Percentiles rank a stretch among this genome's conserved stretches.
These are phyloP conservation scores for Dorcus hopei DNA, from an alignment of 2,888 invertebrate genomes.

Conservation along the genomic window DNA sequence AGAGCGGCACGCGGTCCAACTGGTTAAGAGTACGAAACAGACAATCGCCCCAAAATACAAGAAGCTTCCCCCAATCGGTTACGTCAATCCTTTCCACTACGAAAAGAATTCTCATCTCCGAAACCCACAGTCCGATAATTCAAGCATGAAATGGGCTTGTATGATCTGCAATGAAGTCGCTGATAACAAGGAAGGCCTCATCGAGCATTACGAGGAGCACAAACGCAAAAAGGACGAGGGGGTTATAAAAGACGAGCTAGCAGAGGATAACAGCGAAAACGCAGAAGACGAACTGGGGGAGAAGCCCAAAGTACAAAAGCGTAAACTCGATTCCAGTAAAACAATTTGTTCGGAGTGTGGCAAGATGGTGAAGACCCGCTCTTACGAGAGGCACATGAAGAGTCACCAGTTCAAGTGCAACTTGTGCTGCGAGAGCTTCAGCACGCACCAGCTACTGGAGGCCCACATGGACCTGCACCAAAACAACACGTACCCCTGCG, in stretches of 20 bases:
- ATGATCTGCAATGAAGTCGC: conserved; percentile 26
- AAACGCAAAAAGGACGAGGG: conserved; percentile 20
- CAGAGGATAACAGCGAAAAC: too few relatives aligned
- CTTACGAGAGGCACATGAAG: not conserved
- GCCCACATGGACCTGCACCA: conserved; percentile 29
- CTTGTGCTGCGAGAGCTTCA: conserved; percentile 51
- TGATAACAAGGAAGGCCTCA: conserved; percentile 22
- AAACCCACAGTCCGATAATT: conserved; percentile 5
- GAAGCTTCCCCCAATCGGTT: conserved; percentile 10
- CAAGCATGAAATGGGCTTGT: conserved; percentile 24
- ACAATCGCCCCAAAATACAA: too few relatives aligned
- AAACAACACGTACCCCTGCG: conserved; percentile 34
- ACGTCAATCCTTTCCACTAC: conserved; percentile 25
- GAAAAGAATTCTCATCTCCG: conserved; percentile 7
- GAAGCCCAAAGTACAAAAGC: not conserved
- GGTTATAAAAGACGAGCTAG: too few relatives aligned
- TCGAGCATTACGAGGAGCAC: conserved; percentile 28
- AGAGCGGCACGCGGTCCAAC: too few relatives aligned
- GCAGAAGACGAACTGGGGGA: too few relatives aligned
- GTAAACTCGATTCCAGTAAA: not conserved
- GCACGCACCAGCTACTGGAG: conserved; percentile 51
- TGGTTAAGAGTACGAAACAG: too few relatives aligned
- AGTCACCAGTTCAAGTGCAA: conserved; percentile 38
- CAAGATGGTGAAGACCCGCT: too few relatives aligned
- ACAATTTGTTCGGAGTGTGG: not conserved